A percentile compares a stretch with the other conserved stretches of the same genome.
Conservation (phyloP, 2,888 invertebrate genomes). For the Bhutanitis thaidina region DNA sequence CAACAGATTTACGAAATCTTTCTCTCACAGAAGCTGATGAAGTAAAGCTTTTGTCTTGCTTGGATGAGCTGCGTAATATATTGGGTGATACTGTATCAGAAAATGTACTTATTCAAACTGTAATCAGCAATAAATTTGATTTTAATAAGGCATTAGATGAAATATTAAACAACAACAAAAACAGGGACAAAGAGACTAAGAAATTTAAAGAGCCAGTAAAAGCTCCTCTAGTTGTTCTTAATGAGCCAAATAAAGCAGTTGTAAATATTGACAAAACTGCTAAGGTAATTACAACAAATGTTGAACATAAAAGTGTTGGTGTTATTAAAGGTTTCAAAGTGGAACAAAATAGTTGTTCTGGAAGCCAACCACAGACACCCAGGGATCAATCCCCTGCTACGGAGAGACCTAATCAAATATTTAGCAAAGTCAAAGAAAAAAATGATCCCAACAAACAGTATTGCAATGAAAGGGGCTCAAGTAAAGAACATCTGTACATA, state of each 20-base stretch:
- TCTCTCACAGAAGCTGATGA: slow-evolving; percentile 83
- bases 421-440: slow-evolving; percentile 75
- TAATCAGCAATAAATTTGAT: slow-evolving; percentile 86
- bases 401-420: slow-evolving; percentile 74
- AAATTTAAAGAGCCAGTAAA: slow-evolving; percentile 38
- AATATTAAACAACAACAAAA: slow-evolving; percentile 79
- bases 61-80: slow-evolving; percentile 89
- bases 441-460: slow-evolving; percentile 82
- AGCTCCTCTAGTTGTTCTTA: slow-evolving; percentile 36
- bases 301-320: slow-evolving; percentile 59
- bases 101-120: slow-evolving; percentile 84
- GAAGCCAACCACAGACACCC: slow-evolving; percentile 75
- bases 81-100: slow-evolving; percentile 89
- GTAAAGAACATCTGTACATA: slow-evolving; percentile 93
- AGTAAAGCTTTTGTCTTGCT: slow-evolving; percentile 88
- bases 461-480: slow-evolving; percentile 86
- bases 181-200: slow-evolving; percentile 38
- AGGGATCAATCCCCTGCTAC: slow-evolving; percentile 85
- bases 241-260: slow-evolving; percentile 48
- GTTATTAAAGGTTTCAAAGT: slow-evolving; percentile 82
- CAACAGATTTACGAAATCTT: slow-evolving; percentile 68
- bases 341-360: slow-evolving; percentile 38
- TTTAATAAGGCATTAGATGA: slow-evolving; percentile 86
- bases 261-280: slow-evolving; percentile 41
- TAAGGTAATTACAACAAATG: slow-evolving; percentile 63